Evolutionary conservation across 2,113 vertebrate species (phyloP).

Genomic region (Oncorhynchus keta): DNA sequence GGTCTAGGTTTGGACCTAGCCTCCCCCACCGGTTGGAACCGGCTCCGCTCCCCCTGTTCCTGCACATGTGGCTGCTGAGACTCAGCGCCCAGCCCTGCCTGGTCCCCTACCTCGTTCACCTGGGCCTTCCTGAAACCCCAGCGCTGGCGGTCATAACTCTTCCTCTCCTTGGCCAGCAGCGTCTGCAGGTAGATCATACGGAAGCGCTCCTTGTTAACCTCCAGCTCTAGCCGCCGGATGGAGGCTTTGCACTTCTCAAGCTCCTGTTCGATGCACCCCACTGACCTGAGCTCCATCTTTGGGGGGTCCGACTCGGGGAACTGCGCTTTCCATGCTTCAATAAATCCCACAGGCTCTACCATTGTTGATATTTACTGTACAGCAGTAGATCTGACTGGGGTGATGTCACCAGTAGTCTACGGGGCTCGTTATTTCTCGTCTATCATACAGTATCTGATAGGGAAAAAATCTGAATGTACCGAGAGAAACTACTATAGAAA

Average conservation of each 20-base stretch:
- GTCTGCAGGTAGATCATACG: constrained; percentile 99
- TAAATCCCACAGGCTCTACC: constrained; percentile 98
- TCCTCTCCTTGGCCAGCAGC: constrained; percentile 93
- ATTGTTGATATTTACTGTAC: constrained; percentile 48
- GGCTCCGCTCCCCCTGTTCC: constrained; percentile 64
- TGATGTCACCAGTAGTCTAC: constrained; percentile 37
- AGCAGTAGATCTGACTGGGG: constrained; percentile 36
- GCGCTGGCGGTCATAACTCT: constrained; percentile 94
- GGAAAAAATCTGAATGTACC: neutral
- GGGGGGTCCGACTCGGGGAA: constrained; percentile 96
- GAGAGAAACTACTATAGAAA: neutral
- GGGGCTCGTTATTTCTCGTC: constrained; percentile 15
- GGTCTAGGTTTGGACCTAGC: constrained; percentile 78
- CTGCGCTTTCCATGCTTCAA: constrained; percentile 96
- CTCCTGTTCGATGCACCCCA: constrained; percentile 92
- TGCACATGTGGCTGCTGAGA: constrained; percentile 67
- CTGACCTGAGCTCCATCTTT: constrained; percentile 93
- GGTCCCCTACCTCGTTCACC: constrained; percentile 78
- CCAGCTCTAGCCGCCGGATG: constrained; percentile 91
- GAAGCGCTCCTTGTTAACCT: constrained; percentile 98
- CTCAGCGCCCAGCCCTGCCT: constrained; percentile 62
- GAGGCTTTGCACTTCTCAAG: constrained; percentile 94
- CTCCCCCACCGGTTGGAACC: constrained; percentile 72
- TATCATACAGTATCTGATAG: constrained; percentile 4
- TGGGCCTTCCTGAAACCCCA: constrained; percentile 92